These are phyloP conservation scores for Ammodytes dubius DNA, from an alignment of 2,113 vertebrate species.

Conservation along the genomic window DNA sequence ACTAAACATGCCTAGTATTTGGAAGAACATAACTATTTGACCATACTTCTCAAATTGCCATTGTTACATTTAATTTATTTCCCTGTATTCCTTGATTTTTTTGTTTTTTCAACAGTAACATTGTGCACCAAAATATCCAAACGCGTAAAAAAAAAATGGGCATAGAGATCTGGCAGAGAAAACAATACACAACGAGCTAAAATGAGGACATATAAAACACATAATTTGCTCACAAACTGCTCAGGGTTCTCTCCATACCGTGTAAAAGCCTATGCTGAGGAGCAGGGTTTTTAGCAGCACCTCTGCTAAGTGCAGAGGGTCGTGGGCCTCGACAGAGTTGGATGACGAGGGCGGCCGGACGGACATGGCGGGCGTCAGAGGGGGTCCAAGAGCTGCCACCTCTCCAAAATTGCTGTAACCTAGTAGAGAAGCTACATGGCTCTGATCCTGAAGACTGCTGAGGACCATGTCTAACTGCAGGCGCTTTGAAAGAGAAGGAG, in stretches of 20 bases:
- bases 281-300: slow-evolving; percentile 87
- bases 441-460: slow-evolving; percentile 88
- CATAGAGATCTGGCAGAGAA: neutral
- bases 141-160: neutral
- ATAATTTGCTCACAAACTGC: neutral
- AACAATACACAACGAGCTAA: neutral
- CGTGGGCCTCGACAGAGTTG: slow-evolving; percentile 72
- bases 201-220: neutral
- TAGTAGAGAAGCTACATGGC: slow-evolving; percentile 85
- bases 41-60: too few species aligned
- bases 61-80: too few species aligned
- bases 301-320: slow-evolving; percentile 85
- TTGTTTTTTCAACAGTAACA: neutral
- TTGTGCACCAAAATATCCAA: neutral
- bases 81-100: too few species aligned
- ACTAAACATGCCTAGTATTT: too few species aligned
- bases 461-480: slow-evolving; percentile 88
- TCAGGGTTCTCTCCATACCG: slow-evolving; percentile 68
- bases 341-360: slow-evolving; percentile 63
- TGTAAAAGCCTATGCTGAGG: slow-evolving; percentile 87
- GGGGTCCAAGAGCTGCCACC: slow-evolving; percentile 68
- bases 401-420: slow-evolving; percentile 87
- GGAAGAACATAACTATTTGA: too few species aligned
- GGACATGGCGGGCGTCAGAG: slow-evolving; percentile 61
- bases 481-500: slow-evolving; percentile 75